A percentile compares a stretch with the other conserved stretches of the same genome.
phyloP scores from a whole-genome alignment of 2,888 invertebrate genomes.

The Autographa pulchrina region DNA sequence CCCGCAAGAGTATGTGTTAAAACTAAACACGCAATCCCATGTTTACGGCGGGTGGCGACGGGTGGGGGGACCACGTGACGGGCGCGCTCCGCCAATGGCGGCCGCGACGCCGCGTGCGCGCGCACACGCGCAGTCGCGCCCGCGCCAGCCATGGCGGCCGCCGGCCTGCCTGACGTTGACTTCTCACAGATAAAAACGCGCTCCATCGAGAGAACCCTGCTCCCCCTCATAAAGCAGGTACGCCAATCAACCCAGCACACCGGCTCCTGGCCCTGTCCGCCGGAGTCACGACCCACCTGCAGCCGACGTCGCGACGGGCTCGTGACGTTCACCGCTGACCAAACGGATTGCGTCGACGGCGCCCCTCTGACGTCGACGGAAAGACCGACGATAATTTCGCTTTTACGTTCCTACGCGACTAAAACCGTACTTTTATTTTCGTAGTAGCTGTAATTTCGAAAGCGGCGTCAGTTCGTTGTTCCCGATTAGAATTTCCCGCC shows the following conservation, averaged over 20 bases:
- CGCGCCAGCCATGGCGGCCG: slow-evolving; percentile 90
- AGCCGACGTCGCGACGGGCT: slow-evolving; percentile 37
- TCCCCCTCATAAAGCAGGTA: slow-evolving; percentile 98
- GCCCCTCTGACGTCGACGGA: slow-evolving; percentile 78
- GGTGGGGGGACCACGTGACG: slow-evolving; percentile 73
- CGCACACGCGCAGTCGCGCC: slow-evolving; percentile 85
- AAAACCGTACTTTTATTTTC: slow-evolving; percentile 81
- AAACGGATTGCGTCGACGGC: slow-evolving; percentile 67
- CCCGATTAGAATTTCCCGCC: slow-evolving; percentile 83
- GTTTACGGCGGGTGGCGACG: slow-evolving; percentile 67
- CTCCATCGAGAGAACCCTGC: slow-evolving; percentile 97
- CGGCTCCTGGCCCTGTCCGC: slow-evolving; percentile 49
- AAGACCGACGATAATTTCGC: slow-evolving; percentile 73
- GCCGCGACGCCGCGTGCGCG: slow-evolving; percentile 73
- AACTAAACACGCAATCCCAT: slow-evolving; percentile 71
- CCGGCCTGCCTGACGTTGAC: slow-evolving; percentile 89
- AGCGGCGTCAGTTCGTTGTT: slow-evolving; percentile 74
- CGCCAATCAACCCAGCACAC: slow-evolving; percentile 66
- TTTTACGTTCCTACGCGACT: slow-evolving; percentile 77
- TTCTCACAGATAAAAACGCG: slow-evolving; percentile 96
- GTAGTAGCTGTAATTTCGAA: slow-evolving; percentile 74
- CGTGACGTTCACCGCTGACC: slow-evolving; percentile 66
- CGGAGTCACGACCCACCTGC: slow-evolving; percentile 8
- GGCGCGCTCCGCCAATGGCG: slow-evolving; percentile 72
- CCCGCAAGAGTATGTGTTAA: slow-evolving; percentile 74